Base-by-base conservation (phyloP, 2,113 vertebrate genomes). In the Coptodon rendalli region DNA sequence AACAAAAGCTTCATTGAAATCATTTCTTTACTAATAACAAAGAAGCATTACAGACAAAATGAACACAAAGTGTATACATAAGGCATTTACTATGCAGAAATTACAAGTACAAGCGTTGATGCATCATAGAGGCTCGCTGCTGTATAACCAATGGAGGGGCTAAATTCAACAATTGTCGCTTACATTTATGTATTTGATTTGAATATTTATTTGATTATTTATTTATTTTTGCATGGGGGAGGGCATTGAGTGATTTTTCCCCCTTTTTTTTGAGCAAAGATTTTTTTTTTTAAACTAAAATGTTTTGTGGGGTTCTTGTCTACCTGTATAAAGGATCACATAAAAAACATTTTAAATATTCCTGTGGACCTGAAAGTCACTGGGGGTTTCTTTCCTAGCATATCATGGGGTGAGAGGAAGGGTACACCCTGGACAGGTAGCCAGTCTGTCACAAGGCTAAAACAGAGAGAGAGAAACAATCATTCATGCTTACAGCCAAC, bases 181-280 rank as follows among this genome's bases (percentile, higher is more conserved):
- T 45, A 11, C 1, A 27, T 27, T 73, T 45, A 17, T 16, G 8
- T 17, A 45, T 27, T 27, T 27, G 13, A 45, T 27, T 45, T 73
- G 2, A 27, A 8, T 17, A 17, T 45, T 73, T 73, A 2, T 6
- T 3, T 17, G 3, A 7, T 6, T 48, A 29, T 29, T 2, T 1
- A 14, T 43, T 73, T 43, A 9, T 43, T 45, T 27, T 27, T 0
- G 19, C 17, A n/a, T 19, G 9, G 59, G 59, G 59, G 59, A 11
- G 6, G 9, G 59, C 9, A 63, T 36, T 63, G 16, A 34, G 31
- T 19, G 6, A 2, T 31, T 3, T 48, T 6, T 0, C 0, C 27
- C 56, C 8, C 2, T 0, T 22, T 14, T 66, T 40, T 40, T 14
- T 1, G 1, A 40, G 5, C 2, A 13, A 22, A 22, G 0, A 14